Evolutionary conservation across 2,113 vertebrate genomes (phyloP).

Genomic region (Melospiza georgiana): DNA sequence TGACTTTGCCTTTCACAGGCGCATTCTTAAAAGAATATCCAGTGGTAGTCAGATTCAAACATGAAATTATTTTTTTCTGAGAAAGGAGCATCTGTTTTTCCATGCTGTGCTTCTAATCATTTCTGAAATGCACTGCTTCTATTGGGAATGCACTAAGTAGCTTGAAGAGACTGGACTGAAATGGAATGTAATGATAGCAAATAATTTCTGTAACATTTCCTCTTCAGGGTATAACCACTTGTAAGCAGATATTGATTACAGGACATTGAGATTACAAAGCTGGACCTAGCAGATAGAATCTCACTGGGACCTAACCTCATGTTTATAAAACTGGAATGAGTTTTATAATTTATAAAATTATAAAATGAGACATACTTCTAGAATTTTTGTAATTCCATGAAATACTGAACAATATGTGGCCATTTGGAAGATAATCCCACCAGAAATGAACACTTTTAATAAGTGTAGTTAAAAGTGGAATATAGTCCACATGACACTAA

Average conservation of each 20-base stretch:
- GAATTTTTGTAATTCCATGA: neutral
- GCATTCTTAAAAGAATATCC: neutral
- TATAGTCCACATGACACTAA: neutral
- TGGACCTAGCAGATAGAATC: neutral
- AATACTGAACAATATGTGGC: neutral
- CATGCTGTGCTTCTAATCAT: neutral
- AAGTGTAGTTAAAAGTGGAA: neutral
- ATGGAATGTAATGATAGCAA: neutral
- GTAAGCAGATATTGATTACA: neutral
- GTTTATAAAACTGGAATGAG: neutral
- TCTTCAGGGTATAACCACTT: neutral
- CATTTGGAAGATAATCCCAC: neutral
- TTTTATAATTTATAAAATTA: too few species aligned
- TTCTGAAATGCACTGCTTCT: neutral
- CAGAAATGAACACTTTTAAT: neutral
- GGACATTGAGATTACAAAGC: neutral
- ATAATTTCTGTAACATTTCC: neutral
- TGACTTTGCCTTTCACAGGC: neutral
- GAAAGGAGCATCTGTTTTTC: neutral
- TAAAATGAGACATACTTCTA: neutral
- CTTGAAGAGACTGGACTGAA: neutral
- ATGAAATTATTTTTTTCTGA: neutral
- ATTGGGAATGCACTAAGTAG: neutral
- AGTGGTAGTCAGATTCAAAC: neutral
- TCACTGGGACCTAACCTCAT: neutral